These are phyloP conservation scores for Acrocyrtus sp. DNA, from an alignment of 2,888 invertebrate species.

Conservation along the genomic window DNA sequence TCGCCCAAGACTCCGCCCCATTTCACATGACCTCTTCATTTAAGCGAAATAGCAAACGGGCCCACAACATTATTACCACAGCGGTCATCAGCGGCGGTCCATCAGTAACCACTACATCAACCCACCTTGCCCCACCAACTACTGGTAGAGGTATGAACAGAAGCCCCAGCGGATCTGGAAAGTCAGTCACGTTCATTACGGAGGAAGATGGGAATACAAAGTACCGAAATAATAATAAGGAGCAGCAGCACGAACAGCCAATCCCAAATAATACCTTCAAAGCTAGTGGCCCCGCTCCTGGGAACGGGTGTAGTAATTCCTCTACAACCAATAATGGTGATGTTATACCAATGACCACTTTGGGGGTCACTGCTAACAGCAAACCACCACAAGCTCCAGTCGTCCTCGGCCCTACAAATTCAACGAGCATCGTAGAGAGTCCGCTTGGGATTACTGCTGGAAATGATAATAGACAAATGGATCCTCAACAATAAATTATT, in stretches of 20 bases:
- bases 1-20: conserved; percentile 29
- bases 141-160: conserved; percentile 27
- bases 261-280: conserved; percentile 23
- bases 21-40: conserved; percentile 33
- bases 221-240: conserved; percentile 36
- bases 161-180: conserved; percentile 36
- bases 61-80: conserved; percentile 37
- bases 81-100: conserved; percentile 27
- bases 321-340: conserved; percentile 41
- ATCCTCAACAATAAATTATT: no score
- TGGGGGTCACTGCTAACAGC: conserved; percentile 16
- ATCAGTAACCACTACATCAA: conserved; percentile 28
- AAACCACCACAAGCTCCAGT: conserved; percentile 14
- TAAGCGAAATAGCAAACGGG: conserved; percentile 21
- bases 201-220: conserved; percentile 30
- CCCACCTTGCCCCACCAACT: conserved; percentile 39
- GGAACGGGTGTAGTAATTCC: conserved; percentile 19
- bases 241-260: conserved; percentile 10
- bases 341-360: conserved; percentile 38
- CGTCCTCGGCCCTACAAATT: conserved; percentile 5
- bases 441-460: conserved; percentile 18
- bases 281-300: not conserved
- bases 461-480: conserved; percentile 25
- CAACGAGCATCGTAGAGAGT: conserved; percentile 23
- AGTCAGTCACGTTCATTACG: conserved; percentile 37